Percentiles rank a stretch among this genome's conserved stretches.
These are phyloP conservation scores for Zootermopsis nevadensis DNA, from an alignment of 2,888 invertebrate genomes.

Conservation along the genomic window DNA sequence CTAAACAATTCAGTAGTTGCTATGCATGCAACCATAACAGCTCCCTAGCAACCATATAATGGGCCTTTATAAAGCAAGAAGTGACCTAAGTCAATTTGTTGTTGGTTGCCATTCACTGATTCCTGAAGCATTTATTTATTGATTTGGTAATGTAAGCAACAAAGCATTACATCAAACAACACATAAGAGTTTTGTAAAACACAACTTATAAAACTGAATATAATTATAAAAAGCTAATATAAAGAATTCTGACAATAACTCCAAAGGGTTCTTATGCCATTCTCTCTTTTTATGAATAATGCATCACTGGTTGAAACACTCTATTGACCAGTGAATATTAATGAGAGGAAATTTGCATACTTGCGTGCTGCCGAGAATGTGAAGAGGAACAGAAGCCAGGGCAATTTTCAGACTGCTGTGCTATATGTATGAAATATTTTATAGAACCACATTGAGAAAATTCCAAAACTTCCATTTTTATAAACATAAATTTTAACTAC, in stretches of 20 bases:
- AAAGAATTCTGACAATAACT: too few relatives aligned
- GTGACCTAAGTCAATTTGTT: neutral
- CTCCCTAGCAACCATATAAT: conserved; percentile 20
- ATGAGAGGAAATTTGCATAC: conserved; percentile 7
- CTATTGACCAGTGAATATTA: neutral
- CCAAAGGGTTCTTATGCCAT: neutral
- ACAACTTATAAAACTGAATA: too few relatives aligned
- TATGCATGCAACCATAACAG: conserved; percentile 6
- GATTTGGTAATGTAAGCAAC: too few relatives aligned
- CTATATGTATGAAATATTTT: too few relatives aligned
- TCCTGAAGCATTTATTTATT: too few relatives aligned
- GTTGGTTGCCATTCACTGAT: too few relatives aligned
- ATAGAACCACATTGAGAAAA: neutral
- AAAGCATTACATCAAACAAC: too few relatives aligned
- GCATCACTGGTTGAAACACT: neutral
- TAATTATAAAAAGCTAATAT: too few relatives aligned
- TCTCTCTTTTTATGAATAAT: neutral
- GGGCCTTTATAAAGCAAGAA: neutral
- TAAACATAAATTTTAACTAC: neutral
- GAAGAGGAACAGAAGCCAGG: too few relatives aligned
- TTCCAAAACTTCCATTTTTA: neutral
- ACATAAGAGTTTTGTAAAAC: too few relatives aligned
- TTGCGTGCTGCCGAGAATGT: neutral
- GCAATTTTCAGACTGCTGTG: too few relatives aligned
- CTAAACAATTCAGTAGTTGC: conserved; percentile 35